Evolutionary conservation across 2,113 vertebrate species (phyloP).

Genomic region (Mionectes macconnelli): DNA sequence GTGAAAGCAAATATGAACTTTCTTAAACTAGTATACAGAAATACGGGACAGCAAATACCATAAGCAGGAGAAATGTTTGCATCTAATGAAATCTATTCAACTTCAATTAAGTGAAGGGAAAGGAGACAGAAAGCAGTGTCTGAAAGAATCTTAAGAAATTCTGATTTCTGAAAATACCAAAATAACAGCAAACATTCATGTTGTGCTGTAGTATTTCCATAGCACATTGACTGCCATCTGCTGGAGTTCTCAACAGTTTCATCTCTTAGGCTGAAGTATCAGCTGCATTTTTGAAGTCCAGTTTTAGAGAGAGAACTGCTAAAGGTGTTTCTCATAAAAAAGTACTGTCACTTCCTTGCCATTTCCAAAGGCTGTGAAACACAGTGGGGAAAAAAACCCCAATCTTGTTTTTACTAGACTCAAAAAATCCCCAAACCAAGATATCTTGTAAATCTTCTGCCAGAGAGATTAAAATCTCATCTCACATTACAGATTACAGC

Average conservation of each 20-base stretch:
- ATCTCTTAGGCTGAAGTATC: not conserved
- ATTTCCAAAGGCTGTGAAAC: not conserved
- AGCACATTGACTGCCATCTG: slow-evolving; percentile 63
- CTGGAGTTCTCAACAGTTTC: slow-evolving; percentile 2
- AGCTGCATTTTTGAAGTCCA: not conserved
- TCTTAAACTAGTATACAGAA: not conserved
- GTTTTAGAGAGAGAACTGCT: not conserved
- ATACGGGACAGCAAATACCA: not conserved
- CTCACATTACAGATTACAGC: not conserved
- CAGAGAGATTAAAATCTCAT: not conserved
- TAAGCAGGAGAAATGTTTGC: not conserved
- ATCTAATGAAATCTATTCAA: not conserved
- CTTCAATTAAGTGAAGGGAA: not conserved
- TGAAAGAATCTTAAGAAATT: not conserved
- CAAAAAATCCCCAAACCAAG: too few relatives aligned
- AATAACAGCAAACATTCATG: not conserved
- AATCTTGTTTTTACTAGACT: not conserved
- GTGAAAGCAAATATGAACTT: not conserved
- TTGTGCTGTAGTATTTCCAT: not conserved
- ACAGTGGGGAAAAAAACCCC: not conserved
- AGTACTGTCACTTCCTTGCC: not conserved
- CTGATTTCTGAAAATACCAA: not conserved
- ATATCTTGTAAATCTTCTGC: not conserved
- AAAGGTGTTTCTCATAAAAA: not conserved
- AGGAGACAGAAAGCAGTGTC: not conserved